A percentile compares a stretch with the other conserved stretches of the same genome.
phyloP scores from a whole-genome alignment of 2,113 vertebrate species.

The Bos indicus region DNA sequence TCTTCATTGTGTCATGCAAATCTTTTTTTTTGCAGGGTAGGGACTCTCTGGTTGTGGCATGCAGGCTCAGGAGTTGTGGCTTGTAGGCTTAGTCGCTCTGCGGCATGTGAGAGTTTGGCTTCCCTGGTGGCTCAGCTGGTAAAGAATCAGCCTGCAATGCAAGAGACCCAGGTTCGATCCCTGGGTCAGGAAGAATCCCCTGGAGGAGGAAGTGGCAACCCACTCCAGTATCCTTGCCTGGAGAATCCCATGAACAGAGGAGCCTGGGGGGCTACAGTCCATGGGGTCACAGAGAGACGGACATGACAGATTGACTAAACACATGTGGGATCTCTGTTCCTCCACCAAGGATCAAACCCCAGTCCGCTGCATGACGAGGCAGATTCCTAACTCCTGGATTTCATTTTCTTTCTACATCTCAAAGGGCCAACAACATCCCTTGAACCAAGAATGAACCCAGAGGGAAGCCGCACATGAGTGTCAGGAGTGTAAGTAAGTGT shows the following conservation, averaged over 20 bases:
- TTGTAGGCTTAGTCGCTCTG: background rate
- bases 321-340: background rate
- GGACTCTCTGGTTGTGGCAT: background rate
- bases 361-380: background rate
- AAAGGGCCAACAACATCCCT: background rate
- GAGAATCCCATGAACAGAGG: background rate
- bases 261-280: background rate
- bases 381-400: background rate
- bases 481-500: background rate
- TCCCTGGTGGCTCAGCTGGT: background rate
- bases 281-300: rapidly evolving
- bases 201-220: background rate
- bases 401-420: background rate
- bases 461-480: rapidly evolving
- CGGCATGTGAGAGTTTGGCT: rapidly evolving
- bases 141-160: background rate
- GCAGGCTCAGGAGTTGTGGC: background rate
- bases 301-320: background rate
- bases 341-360: background rate
- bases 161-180: background rate
- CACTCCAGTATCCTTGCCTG: background rate
- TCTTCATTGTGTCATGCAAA: background rate
- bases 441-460: background rate
- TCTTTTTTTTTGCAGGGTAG: background rate
- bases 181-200: background rate